Conservation (phyloP, 2,113 vertebrate species). For the Mormyrus lacerda region DNA sequence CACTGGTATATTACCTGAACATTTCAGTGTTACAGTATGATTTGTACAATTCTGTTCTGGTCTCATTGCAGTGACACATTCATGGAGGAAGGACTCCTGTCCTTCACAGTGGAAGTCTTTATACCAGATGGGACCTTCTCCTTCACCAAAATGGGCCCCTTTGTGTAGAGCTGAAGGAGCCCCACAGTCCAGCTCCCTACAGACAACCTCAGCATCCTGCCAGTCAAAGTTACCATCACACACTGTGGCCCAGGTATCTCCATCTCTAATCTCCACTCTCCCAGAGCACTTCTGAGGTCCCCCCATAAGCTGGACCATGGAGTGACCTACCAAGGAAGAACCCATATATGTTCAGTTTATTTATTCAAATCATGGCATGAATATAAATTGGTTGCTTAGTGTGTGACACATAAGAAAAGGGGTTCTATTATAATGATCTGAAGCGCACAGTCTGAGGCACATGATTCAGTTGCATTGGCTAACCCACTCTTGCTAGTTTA, state of each 20-base stretch:
- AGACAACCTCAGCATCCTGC: constrained; percentile 22
- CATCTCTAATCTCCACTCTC: too few relatives aligned
- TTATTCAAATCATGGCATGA: too few relatives aligned
- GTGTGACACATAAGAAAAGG: too few relatives aligned
- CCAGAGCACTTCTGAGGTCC: too few relatives aligned
- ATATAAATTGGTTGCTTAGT: too few relatives aligned
- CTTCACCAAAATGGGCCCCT: not conserved
- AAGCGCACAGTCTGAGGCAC: too few relatives aligned
- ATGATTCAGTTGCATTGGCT: too few relatives aligned
- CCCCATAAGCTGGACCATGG: not conserved
- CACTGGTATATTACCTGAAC: not conserved
- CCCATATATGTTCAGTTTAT: too few relatives aligned
- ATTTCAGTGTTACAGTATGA: not conserved
- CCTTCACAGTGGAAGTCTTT: not conserved
- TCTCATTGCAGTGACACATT: not conserved
- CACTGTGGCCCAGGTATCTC: not conserved
- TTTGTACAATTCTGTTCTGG: not conserved
- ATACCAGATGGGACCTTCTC: not conserved
- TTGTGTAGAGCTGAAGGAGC: not conserved
- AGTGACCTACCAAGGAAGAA: not conserved
- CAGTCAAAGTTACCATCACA: constrained; percentile 26
- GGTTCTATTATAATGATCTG: too few relatives aligned
- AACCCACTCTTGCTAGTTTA: too few relatives aligned
- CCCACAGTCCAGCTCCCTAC: constrained; percentile 25
- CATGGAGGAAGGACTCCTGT: not conserved